Conservation (phyloP, 2,888 invertebrate genomes). For the Dolichomitus sp. region DNA sequence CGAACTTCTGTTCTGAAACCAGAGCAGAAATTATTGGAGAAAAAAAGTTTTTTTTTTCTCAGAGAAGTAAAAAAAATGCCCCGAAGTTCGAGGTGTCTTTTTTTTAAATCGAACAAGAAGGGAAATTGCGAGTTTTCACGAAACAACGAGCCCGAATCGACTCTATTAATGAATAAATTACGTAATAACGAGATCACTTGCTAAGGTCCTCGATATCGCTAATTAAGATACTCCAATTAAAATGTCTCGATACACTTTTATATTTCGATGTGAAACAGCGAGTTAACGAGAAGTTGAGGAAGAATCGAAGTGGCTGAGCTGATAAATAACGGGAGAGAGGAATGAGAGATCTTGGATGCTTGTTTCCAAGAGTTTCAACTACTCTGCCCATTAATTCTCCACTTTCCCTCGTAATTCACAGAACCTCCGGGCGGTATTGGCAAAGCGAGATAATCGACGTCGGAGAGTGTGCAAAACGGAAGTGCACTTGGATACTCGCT, state of each 20-base stretch:
- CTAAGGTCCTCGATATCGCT: conserved; percentile 33
- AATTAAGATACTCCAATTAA: conserved; percentile 37
- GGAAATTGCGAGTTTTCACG: not conserved
- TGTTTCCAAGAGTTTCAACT: conserved; percentile 14
- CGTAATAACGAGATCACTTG: conserved; percentile 26
- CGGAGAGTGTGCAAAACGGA: conserved; percentile 20
- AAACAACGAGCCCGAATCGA: not conserved
- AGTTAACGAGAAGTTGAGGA: not conserved
- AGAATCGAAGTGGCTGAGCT: conserved; percentile 15
- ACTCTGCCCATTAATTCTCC: conserved; percentile 19
- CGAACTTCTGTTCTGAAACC: not conserved
- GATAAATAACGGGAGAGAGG: not conserved
- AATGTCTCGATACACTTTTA: conserved; percentile 1
- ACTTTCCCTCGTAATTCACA: conserved; percentile 18
- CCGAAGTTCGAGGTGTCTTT: not conserved
- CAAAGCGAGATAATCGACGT: conserved; percentile 29
- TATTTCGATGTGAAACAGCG: conserved; percentile 4
- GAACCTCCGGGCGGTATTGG: conserved; percentile 6
- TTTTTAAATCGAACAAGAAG: not conserved
- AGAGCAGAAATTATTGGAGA: not conserved
- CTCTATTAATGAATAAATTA: conserved; percentile 42
- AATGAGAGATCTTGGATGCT: not conserved
- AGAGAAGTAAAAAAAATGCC: not conserved
- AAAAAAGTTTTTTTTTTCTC: not conserved
- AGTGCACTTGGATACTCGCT: conserved; percentile 36